Evolutionary conservation across 23 tunicate species (phyloP).

Genomic region (Aplidium turbinatum): DNA sequence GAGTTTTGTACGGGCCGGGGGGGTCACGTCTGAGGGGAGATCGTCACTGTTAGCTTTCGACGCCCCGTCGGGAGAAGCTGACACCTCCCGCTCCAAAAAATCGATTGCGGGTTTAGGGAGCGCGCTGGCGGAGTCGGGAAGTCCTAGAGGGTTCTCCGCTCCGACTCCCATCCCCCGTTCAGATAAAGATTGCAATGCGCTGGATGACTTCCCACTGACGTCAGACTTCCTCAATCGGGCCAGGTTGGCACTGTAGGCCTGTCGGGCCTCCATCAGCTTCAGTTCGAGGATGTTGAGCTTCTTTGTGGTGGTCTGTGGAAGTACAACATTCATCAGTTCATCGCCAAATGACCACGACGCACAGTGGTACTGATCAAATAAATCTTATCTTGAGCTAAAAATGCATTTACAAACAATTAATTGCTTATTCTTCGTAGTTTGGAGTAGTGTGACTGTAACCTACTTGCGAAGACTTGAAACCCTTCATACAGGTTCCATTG

Average conservation of each 20-base stretch:
- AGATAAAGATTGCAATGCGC: conserved; percentile 47
- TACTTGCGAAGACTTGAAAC: too few relatives aligned
- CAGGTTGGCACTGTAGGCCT: conserved; percentile 51
- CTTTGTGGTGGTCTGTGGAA: conserved; percentile 74
- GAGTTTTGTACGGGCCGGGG: conserved; percentile 10
- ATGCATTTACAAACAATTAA: too few relatives aligned
- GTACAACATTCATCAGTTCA: too few relatives aligned
- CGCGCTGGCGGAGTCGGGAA: conserved; percentile 31
- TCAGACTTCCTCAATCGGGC: conserved; percentile 39
- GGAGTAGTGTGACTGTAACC: too few relatives aligned
- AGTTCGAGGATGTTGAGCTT: conserved; percentile 69
- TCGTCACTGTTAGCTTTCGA: conserved; percentile 30
- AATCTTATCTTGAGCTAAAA: too few relatives aligned
- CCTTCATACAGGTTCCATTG: too few relatives aligned
- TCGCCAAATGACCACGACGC: too few relatives aligned
- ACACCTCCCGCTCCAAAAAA: conserved; percentile 43
- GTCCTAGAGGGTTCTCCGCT: conserved; percentile 61
- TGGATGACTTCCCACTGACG: conserved; percentile 39
- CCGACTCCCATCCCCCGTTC: conserved; percentile 91
- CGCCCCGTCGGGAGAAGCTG: not conserved
- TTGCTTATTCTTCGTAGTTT: too few relatives aligned
- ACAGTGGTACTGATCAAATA: too few relatives aligned
- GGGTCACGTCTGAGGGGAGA: not conserved
- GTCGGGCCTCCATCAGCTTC: conserved; percentile 76
- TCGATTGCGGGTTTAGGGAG: conserved; percentile 81